Percentiles rank a stretch among this genome's conserved stretches.
phyloP scores from a whole-genome alignment of 2,888 invertebrate species.

The Lycophotia porphyrea region DNA sequence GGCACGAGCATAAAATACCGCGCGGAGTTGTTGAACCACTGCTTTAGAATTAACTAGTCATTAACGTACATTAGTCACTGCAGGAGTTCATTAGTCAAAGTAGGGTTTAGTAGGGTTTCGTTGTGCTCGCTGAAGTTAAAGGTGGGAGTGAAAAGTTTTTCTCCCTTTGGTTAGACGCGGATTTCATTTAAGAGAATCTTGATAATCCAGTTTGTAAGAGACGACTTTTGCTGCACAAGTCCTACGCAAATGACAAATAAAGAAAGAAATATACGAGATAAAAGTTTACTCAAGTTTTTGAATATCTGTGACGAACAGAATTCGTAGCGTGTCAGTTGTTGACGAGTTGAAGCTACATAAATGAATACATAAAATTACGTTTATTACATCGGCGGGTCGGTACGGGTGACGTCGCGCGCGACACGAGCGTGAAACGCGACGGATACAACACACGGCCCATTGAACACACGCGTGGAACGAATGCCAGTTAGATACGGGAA shows the following conservation, averaged over 20 bases:
- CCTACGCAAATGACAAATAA: background rate
- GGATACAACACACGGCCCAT: constrained; percentile 64
- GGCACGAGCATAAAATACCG: constrained; percentile 43
- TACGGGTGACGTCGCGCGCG: constrained; percentile 33
- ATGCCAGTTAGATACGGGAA: constrained; percentile 56
- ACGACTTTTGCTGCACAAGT: background rate
- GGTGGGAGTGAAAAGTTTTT: constrained; percentile 1
- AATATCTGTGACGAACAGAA: constrained; percentile 60
- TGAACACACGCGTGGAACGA: constrained; percentile 68
- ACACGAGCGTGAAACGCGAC: constrained; percentile 56
- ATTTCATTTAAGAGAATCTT: background rate
- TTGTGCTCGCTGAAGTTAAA: constrained; percentile 13
- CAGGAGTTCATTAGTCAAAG: constrained; percentile 60
- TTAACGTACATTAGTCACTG: constrained; percentile 60
- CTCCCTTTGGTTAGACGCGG: background rate
- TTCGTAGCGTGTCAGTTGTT: constrained; percentile 47
- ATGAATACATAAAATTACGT: constrained; percentile 62
- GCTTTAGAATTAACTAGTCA: constrained; percentile 63
- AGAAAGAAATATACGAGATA: background rate
- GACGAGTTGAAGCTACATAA: constrained; percentile 59
- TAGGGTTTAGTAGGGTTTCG: constrained; percentile 34
- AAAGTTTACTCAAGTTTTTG: constrained; percentile 49
- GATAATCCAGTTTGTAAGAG: background rate
- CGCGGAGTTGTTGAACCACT: constrained; percentile 44
- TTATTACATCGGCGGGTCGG: constrained; percentile 57